A percentile compares a stretch with the other conserved stretches of the same genome.
These are phyloP conservation scores for Melanotaenia maccullochi DNA, from an alignment of 2,797 vertebrate genomes.

Conservation along the genomic window DNA sequence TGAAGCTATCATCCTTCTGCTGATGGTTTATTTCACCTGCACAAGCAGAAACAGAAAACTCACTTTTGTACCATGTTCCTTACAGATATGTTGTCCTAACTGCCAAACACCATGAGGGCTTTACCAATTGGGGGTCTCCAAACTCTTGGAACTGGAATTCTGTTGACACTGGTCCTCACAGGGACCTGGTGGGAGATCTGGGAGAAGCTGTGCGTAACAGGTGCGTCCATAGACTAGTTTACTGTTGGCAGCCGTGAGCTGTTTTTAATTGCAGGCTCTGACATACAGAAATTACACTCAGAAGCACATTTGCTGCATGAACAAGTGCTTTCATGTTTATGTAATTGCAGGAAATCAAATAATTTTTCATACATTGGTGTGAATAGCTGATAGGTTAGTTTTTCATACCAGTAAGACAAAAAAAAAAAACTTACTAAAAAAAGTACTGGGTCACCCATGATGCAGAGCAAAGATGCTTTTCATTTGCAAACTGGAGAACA, in stretches of 20 bases:
- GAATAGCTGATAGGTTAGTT: background rate
- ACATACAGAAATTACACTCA: background rate
- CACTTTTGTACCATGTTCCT: fast-evolving
- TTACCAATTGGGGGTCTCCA: conserved; percentile 91
- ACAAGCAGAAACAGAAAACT: background rate
- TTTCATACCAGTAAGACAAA: background rate
- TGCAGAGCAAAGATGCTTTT: no score
- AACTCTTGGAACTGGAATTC: conserved; percentile 99
- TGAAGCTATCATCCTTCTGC: background rate
- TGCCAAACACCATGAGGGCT: conserved; percentile 97
- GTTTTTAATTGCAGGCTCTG: background rate
- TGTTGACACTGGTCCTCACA: conserved; percentile 88
- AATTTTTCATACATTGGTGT: background rate
- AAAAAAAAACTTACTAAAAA: no score
- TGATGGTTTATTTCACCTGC: background rate
- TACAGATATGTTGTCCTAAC: conserved; percentile 94
- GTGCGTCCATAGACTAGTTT: conserved; percentile 56
- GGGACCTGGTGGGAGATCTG: conserved; percentile 92
- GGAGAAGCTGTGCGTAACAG: conserved; percentile 87
- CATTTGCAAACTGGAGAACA: no score
- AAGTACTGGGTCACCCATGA: background rate
- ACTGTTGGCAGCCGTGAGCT: background rate
- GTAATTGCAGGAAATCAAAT: background rate
- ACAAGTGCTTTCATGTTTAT: background rate
- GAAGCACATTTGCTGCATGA: background rate